Percentiles rank a stretch among this genome's conserved stretches.
Conservation (phyloP, 2,797 vertebrate species). For the Pteropus rufus region DNA sequence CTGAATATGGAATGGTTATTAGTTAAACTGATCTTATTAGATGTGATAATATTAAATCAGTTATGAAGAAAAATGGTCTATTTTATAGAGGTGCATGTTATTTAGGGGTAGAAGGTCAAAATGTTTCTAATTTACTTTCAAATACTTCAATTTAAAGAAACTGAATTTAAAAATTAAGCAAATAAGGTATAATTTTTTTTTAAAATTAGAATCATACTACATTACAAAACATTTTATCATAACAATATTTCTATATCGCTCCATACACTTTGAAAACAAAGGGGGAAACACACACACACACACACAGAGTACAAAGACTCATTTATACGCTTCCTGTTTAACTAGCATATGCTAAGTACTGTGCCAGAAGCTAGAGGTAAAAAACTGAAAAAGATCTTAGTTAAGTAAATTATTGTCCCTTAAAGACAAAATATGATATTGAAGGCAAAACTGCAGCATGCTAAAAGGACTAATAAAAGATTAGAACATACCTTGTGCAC, state of each 20-base stretch:
- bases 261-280: neutral
- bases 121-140: neutral
- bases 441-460: neutral
- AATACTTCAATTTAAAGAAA: neutral
- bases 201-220: neutral
- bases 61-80: neutral
- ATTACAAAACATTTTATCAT: neutral
- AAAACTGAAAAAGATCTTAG: neutral
- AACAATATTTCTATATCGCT: neutral
- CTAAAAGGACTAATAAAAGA: neutral
- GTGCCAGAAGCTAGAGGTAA: neutral
- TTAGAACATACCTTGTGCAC: constrained; percentile 81
- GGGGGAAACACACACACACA: neutral
- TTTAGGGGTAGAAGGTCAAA: neutral
- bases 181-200: neutral
- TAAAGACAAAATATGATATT: neutral
- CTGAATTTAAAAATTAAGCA: neutral
- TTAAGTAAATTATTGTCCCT: neutral
- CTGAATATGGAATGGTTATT: neutral
- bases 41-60: neutral
- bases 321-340: neutral
- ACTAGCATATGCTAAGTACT: neutral
- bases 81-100: neutral
- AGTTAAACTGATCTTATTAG: neutral
- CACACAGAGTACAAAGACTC: neutral